phyloP scores from a whole-genome alignment of 2,888 invertebrate genomes.

The Xanthorhoe designata region DNA sequence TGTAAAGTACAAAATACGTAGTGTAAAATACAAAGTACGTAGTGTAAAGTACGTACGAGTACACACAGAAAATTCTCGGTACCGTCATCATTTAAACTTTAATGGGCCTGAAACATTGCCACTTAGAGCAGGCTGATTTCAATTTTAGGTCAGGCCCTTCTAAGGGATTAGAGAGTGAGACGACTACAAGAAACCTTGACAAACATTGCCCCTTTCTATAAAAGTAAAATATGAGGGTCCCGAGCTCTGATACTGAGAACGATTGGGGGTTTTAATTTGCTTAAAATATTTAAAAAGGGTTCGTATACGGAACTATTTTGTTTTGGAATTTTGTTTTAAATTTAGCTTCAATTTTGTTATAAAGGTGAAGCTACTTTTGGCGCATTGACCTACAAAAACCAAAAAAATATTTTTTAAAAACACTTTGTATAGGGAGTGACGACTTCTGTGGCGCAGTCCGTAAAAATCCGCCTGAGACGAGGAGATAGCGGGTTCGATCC shows the following conservation, averaged over 20 bases:
- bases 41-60: too few relatives aligned
- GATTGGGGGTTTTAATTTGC: slow-evolving; percentile 11
- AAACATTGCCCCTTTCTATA: slow-evolving; percentile 63
- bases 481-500: too few relatives aligned
- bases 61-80: slow-evolving; percentile 50
- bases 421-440: too few relatives aligned
- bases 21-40: too few relatives aligned
- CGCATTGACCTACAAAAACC: too few relatives aligned
- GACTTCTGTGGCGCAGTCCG: too few relatives aligned
- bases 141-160: slow-evolving; percentile 65
- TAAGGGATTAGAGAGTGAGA: slow-evolving; percentile 60
- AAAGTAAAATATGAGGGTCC: slow-evolving; percentile 63
- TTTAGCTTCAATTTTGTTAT: too few relatives aligned
- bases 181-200: slow-evolving; percentile 61
- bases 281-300: not conserved
- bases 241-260: slow-evolving; percentile 7
- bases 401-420: too few relatives aligned
- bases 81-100: slow-evolving; percentile 63
- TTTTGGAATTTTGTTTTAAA: not conserved
- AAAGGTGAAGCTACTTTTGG: too few relatives aligned
- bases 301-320: not conserved
- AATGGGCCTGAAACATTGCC: slow-evolving; percentile 63
- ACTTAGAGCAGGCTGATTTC: slow-evolving; percentile 64
- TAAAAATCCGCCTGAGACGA: too few relatives aligned
- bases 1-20: too few relatives aligned